Evolutionary conservation across 2,113 vertebrate species (phyloP).

Genomic region (Lasiurus borealis): DNA sequence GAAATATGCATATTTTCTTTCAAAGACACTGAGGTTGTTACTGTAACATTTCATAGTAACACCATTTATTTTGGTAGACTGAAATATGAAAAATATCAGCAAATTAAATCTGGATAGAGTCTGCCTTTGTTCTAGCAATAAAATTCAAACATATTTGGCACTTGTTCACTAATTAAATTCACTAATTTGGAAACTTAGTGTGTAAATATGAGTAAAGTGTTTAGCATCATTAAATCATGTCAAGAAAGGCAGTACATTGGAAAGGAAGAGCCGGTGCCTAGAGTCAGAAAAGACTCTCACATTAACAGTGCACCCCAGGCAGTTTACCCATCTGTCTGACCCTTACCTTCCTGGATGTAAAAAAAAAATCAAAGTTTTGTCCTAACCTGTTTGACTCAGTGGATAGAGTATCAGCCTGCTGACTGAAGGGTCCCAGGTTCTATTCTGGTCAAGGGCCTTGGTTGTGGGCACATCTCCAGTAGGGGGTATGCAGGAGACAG

Average conservation of each 20-base stretch:
- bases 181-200: neutral
- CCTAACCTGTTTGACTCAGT: no score
- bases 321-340: neutral
- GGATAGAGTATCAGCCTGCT: no score
- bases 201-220: neutral
- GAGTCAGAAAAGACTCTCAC: neutral
- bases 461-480: no score
- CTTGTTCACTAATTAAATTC: conserved; percentile 44
- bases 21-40: conserved; percentile 25
- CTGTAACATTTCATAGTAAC: conserved; percentile 33
- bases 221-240: neutral
- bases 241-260: neutral
- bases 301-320: rapidly evolving
- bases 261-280: neutral
- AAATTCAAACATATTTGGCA: neutral
- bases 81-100: conserved; percentile 8
- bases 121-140: conserved; percentile 13
- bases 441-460: no score
- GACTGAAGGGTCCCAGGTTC: no score
- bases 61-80: conserved; percentile 34
- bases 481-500: no score
- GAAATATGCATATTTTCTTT: conserved; percentile 55
- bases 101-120: conserved; percentile 3
- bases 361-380: neutral
- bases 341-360: neutral